Conservation (phyloP, 2,797 vertebrate species). For the Tamandua tetradactyla region DNA sequence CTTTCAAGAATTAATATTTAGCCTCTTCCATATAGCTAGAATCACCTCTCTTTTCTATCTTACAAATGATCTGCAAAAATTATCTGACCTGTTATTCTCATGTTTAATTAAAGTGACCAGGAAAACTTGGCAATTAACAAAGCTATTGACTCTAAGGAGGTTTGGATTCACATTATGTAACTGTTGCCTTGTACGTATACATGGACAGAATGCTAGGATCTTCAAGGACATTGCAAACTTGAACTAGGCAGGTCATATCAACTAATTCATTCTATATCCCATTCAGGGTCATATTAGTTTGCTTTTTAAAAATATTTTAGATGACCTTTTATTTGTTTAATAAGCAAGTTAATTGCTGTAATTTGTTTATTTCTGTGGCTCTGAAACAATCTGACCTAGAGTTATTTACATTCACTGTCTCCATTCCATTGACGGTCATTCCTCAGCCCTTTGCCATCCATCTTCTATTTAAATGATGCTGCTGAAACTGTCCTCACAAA, state of each 20-base stretch:
- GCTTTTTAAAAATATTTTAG: not conserved
- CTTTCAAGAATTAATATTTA: not conserved
- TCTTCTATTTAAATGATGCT: not conserved
- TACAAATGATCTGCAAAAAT: not conserved
- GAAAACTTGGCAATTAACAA: not conserved
- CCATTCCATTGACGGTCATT: fast-evolving
- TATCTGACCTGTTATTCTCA: not conserved
- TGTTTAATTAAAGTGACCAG: not conserved
- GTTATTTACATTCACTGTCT: fast-evolving
- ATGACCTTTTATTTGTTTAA: not conserved
- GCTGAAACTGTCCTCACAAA: not conserved
- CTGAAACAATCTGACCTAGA: not conserved
- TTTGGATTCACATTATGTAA: not conserved
- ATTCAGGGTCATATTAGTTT: not conserved
- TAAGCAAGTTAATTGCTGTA: too few species aligned
- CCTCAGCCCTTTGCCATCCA: not conserved
- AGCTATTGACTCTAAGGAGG: not conserved
- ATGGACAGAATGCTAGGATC: not conserved
- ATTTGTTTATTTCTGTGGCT: not conserved
- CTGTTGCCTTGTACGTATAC: not conserved
- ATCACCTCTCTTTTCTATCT: fast-evolving
- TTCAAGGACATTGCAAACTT: not conserved
- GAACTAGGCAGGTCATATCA: not conserved
- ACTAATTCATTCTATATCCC: not conserved
- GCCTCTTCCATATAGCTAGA: fast-evolving